Evolutionary conservation across 2,888 invertebrate species (phyloP).

Genomic region (Dryomyza anilis): DNA sequence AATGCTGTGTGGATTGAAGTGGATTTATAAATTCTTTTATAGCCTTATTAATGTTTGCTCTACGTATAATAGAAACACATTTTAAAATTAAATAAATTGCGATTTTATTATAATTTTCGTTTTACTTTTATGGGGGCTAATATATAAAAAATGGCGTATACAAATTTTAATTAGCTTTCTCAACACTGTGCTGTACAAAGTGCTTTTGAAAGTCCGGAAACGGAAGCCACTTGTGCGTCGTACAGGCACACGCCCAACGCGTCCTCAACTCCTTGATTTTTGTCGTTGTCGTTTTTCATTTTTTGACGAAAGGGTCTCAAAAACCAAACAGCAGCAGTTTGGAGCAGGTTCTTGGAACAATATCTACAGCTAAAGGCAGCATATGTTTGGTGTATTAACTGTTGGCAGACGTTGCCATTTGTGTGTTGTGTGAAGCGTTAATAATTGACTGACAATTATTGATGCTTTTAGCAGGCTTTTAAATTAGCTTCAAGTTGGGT

Average conservation of each 20-base stretch:
- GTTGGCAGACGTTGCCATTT: not conserved
- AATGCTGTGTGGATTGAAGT: no score
- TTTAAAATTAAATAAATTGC: no score
- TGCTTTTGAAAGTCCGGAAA: constrained; percentile 41
- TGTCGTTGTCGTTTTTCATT: not conserved
- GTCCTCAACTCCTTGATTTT: not conserved
- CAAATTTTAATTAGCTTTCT: no score
- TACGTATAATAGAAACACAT: not conserved
- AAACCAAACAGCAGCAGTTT: not conserved
- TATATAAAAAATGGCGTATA: no score
- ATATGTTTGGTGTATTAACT: not conserved
- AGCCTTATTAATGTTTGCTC: not conserved
- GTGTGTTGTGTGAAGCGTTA: not conserved
- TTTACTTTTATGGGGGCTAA: no score
- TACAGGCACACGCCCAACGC: not conserved
- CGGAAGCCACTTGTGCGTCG: constrained; percentile 48
- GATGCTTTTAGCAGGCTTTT: no score
- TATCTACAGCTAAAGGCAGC: no score
- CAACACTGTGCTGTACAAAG: no score
- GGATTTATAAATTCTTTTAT: no score
- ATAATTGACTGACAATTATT: not conserved
- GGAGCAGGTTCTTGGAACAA: no score
- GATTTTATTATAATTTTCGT: no score
- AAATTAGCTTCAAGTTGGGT: no score
- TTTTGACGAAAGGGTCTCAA: not conserved